phyloP scores from a whole-genome alignment of 2,113 vertebrate species.

The Amia ocellicauda region DNA sequence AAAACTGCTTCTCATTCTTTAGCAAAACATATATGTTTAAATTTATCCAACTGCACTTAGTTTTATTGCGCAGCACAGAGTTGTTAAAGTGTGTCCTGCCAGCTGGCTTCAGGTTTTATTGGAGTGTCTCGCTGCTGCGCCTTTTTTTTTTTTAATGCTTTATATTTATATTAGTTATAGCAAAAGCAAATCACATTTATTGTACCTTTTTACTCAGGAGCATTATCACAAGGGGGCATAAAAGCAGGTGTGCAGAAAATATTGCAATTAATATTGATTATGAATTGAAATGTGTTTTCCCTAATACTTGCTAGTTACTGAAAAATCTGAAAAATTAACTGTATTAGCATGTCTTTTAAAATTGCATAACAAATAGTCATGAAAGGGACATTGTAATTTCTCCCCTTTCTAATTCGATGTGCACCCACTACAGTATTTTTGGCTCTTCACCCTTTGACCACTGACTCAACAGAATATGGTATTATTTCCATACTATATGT shows the following conservation, averaged over 20 bases:
- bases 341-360: too few relatives aligned
- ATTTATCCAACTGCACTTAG: conserved; percentile 45
- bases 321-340: too few relatives aligned
- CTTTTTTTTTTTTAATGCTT: conserved; percentile 45
- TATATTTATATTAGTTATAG: conserved; percentile 41
- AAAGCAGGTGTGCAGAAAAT: neutral
- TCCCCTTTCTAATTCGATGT: too few relatives aligned
- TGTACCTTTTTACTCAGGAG: conserved; percentile 34
- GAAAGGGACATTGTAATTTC: too few relatives aligned
- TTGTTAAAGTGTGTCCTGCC: conserved; percentile 45
- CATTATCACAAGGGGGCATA: conserved; percentile 20
- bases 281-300: too few relatives aligned
- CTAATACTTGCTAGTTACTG: too few relatives aligned
- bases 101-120: conserved; percentile 48
- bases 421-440: too few relatives aligned
- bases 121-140: conserved; percentile 33
- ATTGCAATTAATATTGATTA: too few relatives aligned
- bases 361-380: too few relatives aligned
- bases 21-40: conserved; percentile 41
- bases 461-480: too few relatives aligned
- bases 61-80: conserved; percentile 43
- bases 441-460: too few relatives aligned
- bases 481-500: too few relatives aligned
- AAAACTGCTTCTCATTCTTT: conserved; percentile 18
- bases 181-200: conserved; percentile 31